A percentile compares a stretch with the other conserved stretches of the same genome.
phyloP scores from a whole-genome alignment of 2,113 vertebrate genomes.

The Mugil cephalus region DNA sequence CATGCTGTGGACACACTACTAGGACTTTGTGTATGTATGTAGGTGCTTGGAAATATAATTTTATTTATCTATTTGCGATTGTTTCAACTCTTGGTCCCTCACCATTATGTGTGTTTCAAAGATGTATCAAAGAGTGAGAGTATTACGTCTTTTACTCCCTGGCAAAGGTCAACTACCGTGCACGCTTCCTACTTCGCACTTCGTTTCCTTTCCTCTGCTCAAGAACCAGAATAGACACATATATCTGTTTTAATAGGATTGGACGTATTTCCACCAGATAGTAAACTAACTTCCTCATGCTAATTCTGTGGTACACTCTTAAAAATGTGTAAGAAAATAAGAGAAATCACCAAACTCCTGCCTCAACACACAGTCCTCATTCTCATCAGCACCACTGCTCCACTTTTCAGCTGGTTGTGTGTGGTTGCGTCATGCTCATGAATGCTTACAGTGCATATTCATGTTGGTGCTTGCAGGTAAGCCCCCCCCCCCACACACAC shows the following conservation, averaged over 20 bases:
- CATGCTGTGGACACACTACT: neutral
- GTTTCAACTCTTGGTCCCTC: too few relatives aligned
- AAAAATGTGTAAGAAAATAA: neutral
- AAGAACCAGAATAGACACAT: too few relatives aligned
- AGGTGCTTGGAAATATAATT: too few relatives aligned
- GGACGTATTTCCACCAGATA: neutral
- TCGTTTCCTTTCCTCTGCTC: neutral
- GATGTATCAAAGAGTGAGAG: too few relatives aligned
- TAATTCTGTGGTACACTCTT: neutral
- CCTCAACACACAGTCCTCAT: neutral
- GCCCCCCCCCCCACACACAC: neutral
- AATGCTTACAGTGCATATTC: constrained; percentile 58
- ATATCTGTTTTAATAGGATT: neutral
- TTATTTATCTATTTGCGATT: too few relatives aligned
- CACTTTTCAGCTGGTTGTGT: constrained; percentile 34
- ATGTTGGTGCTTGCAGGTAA: constrained; percentile 63
- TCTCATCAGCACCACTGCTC: constrained; percentile 8
- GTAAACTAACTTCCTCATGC: neutral
- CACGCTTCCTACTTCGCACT: too few relatives aligned
- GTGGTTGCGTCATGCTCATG: constrained; percentile 48
- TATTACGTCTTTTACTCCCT: too few relatives aligned
- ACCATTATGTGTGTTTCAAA: too few relatives aligned
- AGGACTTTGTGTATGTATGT: too few relatives aligned
- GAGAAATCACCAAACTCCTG: neutral
- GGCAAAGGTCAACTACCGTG: too few relatives aligned